These are phyloP conservation scores for Ctenodactylus gundi DNA, from an alignment of 2,113 vertebrate species.

Conservation along the genomic window DNA sequence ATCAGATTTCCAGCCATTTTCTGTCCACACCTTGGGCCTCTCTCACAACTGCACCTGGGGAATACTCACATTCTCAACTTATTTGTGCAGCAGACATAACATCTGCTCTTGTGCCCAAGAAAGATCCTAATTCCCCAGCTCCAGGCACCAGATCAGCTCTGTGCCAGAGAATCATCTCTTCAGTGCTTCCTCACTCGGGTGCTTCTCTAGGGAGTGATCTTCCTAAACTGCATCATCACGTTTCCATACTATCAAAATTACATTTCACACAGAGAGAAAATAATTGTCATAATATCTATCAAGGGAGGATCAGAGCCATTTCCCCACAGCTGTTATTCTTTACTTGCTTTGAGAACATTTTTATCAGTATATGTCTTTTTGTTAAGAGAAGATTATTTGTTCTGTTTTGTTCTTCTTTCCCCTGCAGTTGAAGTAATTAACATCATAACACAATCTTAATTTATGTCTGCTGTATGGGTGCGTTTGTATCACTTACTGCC, in stretches of 20 bases:
- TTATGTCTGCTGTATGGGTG: not conserved
- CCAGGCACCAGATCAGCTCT: not conserved
- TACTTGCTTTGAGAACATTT: conserved; percentile 9
- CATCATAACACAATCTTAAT: not conserved
- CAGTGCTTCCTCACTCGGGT: not conserved
- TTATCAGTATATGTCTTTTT: not conserved
- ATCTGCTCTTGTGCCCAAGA: not conserved
- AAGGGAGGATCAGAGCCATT: conserved; percentile 14
- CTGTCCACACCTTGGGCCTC: not conserved
- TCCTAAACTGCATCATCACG: not conserved
- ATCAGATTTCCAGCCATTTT: not conserved
- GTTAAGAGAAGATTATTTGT: not conserved
- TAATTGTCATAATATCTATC: not conserved
- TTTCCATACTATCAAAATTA: conserved; percentile 41
- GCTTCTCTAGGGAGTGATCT: not conserved
- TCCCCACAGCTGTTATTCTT: not conserved
- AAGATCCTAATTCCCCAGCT: not conserved
- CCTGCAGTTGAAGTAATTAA: not conserved
- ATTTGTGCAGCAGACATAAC: not conserved
- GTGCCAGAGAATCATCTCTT: not conserved
- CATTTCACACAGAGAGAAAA: conserved; percentile 24
- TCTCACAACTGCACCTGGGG: not conserved
- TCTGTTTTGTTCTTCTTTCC: not conserved
- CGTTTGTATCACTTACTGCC: not conserved
- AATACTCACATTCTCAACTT: not conserved